phyloP scores from a whole-genome alignment of 1,140 invertebrate species.

The Apocrypta bakeri region DNA sequence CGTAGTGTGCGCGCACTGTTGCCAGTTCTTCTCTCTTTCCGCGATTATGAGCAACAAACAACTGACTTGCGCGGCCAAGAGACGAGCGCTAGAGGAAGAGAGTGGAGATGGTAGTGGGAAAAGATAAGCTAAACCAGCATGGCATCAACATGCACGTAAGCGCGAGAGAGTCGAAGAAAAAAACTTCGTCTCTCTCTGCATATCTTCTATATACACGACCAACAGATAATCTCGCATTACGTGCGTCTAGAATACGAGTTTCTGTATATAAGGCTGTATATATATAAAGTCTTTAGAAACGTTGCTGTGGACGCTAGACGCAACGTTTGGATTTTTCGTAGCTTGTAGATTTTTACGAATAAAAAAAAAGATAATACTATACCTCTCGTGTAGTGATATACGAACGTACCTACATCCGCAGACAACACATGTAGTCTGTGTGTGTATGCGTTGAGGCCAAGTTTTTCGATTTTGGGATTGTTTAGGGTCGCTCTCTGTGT shows the following conservation, averaged over 20 bases:
- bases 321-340: not conserved
- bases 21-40: not conserved
- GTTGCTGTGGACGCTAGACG: not conserved
- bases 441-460: too few species aligned
- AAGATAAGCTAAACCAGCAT: constrained; percentile 1
- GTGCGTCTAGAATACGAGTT: not conserved
- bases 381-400: too few species aligned
- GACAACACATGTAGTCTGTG: too few species aligned
- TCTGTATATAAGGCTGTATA: not conserved
- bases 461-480: too few species aligned
- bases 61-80: not conserved
- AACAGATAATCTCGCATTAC: not conserved
- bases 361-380: too few species aligned
- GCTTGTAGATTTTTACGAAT: too few species aligned
- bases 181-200: not conserved
- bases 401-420: too few species aligned
- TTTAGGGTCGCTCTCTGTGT: too few species aligned
- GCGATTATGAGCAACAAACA: not conserved
- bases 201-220: not conserved
- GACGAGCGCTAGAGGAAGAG: not conserved
- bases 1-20: not conserved
- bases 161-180: not conserved
- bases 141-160: not conserved
- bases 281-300: not conserved
- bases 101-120: not conserved